Conservation (phyloP, 2,113 vertebrate genomes). For the Strigops habroptila region DNA sequence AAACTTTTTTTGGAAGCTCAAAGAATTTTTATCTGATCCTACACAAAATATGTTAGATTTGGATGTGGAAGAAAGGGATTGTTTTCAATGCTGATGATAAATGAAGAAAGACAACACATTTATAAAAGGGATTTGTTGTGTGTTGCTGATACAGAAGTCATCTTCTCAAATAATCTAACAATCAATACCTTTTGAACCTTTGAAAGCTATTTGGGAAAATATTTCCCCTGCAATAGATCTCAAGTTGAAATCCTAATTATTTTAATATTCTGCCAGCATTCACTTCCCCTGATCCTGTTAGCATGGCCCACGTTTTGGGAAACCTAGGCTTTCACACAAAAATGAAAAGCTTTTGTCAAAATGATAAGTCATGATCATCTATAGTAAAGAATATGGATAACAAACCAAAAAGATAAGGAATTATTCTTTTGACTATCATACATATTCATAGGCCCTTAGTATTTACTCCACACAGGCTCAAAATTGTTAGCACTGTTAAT, state of each 20-base stretch:
- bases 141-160: neutral
- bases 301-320: neutral
- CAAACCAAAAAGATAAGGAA: neutral
- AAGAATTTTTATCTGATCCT: neutral
- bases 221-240: neutral
- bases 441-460: neutral
- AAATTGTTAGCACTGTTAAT: neutral
- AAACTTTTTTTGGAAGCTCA: neutral
- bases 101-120: neutral
- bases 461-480: neutral
- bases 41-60: neutral
- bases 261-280: neutral
- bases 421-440: neutral
- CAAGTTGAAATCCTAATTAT: neutral
- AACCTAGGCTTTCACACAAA: neutral
- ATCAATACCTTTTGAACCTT: neutral
- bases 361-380: neutral
- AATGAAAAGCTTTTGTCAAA: neutral
- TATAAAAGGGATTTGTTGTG: neutral
- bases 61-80: neutral
- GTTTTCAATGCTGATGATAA: neutral
- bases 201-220: conserved; percentile 36
- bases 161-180: neutral
- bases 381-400: neutral
- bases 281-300: neutral